phyloP scores from a whole-genome alignment of 2,888 invertebrate species.

The Liopterus haemorrhoidalis region DNA sequence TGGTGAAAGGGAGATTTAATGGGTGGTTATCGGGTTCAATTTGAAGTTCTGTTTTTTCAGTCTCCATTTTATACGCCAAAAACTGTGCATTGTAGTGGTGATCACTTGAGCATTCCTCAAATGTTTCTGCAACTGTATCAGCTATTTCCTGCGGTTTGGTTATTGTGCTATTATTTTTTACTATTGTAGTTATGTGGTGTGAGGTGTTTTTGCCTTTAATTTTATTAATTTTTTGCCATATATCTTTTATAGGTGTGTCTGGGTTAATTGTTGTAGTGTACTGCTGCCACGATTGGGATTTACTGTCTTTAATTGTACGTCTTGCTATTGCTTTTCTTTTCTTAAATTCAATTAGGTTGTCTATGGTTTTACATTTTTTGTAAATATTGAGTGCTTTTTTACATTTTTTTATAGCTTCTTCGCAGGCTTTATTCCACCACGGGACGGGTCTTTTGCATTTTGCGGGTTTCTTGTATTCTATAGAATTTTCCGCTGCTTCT shows the following conservation, averaged over 20 bases:
- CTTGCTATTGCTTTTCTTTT: not conserved
- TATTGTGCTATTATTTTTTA: not conserved
- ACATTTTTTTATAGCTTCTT: not conserved
- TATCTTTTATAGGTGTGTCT: not conserved
- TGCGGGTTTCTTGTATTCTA: too few relatives aligned
- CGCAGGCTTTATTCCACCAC: not conserved
- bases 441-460: not conserved
- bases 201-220: not conserved
- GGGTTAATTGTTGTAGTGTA: not conserved
- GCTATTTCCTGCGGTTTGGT: not conserved
- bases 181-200: not conserved
- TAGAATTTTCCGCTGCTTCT: too few relatives aligned
- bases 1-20: not conserved
- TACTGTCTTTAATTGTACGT: not conserved
- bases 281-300: not conserved
- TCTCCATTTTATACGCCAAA: not conserved
- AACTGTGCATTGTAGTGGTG: not conserved
- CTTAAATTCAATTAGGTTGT: not conserved
- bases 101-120: not conserved
- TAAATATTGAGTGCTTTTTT: not conserved
- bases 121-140: not conserved
- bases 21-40: not conserved
- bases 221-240: not conserved
- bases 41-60: not conserved
- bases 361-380: not conserved